phyloP scores from a whole-genome alignment of 2,797 vertebrate genomes.

The Botia kubotai region DNA sequence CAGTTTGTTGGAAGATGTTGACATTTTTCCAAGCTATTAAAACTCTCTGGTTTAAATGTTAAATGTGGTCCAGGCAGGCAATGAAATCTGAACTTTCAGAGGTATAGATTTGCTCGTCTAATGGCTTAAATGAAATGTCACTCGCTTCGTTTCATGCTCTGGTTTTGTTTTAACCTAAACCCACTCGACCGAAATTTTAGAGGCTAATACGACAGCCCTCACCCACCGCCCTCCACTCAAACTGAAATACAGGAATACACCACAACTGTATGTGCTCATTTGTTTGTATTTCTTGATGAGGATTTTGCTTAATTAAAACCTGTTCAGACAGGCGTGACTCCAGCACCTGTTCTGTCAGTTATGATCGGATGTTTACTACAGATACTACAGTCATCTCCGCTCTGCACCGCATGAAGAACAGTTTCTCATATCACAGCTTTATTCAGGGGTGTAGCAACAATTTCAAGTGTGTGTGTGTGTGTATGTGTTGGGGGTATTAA shows the following conservation, averaged over 20 bases:
- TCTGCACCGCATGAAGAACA: slow-evolving; percentile 13
- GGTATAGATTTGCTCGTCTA: slow-evolving; percentile 47
- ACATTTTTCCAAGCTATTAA: slow-evolving; percentile 50
- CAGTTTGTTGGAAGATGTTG: slow-evolving; percentile 41
- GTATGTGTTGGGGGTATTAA: not conserved
- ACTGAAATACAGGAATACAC: slow-evolving; percentile 16
- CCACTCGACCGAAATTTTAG: slow-evolving; percentile 3
- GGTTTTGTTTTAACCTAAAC: slow-evolving; percentile 13
- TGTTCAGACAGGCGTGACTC: slow-evolving; percentile 42
- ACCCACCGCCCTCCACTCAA: not conserved
- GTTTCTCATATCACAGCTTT: not conserved
- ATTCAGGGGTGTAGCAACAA: not conserved
- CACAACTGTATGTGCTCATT: slow-evolving; percentile 31
- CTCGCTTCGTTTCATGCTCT: slow-evolving; percentile 20
- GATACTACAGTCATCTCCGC: slow-evolving; percentile 13
- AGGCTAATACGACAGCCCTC: not conserved
- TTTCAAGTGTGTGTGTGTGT: not conserved
- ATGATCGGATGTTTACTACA: slow-evolving; percentile 37
- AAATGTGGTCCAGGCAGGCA: slow-evolving; percentile 18
- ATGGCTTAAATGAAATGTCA: slow-evolving; percentile 47
- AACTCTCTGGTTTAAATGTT: slow-evolving; percentile 9
- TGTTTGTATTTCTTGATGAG: slow-evolving; percentile 43
- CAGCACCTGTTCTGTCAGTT: slow-evolving; percentile 45
- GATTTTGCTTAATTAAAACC: slow-evolving; percentile 49
- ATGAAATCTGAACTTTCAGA: slow-evolving; percentile 41